Evolutionary conservation across 2,113 vertebrate species (phyloP).

Genomic region (Pluvialis apricaria): DNA sequence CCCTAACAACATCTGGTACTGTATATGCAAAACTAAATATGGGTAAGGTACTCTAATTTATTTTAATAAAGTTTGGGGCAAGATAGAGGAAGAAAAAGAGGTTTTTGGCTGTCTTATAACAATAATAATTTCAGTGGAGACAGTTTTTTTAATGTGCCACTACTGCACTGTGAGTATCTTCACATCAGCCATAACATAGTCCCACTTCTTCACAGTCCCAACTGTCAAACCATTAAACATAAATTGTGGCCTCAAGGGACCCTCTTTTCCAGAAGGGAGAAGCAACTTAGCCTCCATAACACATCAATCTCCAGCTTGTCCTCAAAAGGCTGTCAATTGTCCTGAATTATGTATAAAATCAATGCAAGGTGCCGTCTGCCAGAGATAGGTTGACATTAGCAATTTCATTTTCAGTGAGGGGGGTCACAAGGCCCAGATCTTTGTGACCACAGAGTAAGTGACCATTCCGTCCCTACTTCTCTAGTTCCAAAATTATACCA

Average conservation of each 20-base stretch:
- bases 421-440: constrained; percentile 10
- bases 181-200: not conserved
- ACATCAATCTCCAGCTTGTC: constrained; percentile 49
- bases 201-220: not conserved
- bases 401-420: constrained; percentile 30
- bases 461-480: not conserved
- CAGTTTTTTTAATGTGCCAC: not conserved
- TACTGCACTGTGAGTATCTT: not conserved
- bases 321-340: constrained; percentile 37
- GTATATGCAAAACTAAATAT: not conserved
- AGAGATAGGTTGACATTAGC: constrained; percentile 35
- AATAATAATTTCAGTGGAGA: not conserved
- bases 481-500: not conserved
- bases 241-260: constrained; percentile 37
- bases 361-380: constrained; percentile 1
- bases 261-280: constrained; percentile 56
- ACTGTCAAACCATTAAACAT: not conserved
- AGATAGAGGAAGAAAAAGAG: not conserved
- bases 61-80: not conserved
- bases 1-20: not conserved
- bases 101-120: not conserved
- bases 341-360: constrained; percentile 63
- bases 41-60: not conserved
- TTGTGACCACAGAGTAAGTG: not conserved
- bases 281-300: constrained; percentile 54